phyloP scores from a whole-genome alignment of 2,888 invertebrate species.

The Macaria liturata region DNA sequence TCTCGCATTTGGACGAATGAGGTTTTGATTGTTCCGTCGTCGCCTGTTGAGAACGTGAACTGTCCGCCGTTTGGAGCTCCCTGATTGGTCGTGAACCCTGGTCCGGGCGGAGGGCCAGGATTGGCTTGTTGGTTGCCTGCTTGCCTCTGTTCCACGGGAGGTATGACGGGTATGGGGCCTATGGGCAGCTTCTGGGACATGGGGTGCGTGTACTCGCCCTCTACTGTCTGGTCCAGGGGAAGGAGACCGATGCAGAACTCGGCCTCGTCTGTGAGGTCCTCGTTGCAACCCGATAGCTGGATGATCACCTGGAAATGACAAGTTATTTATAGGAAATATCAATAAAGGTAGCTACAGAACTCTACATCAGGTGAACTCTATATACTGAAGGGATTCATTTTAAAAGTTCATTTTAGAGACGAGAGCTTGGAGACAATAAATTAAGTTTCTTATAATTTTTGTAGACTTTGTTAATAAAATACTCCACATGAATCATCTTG shows the following conservation, averaged over 20 bases:
- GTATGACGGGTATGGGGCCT: constrained; percentile 45
- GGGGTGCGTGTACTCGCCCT: constrained; percentile 49
- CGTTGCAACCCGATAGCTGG: constrained; percentile 62
- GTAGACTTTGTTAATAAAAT: no score
- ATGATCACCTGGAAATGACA: constrained; percentile 50
- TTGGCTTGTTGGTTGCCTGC: background rate
- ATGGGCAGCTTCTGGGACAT: constrained; percentile 51
- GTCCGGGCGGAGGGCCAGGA: background rate
- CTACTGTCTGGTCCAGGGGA: constrained; percentile 42
- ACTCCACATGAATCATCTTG: no score
- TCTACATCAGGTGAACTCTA: no score
- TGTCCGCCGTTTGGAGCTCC: background rate
- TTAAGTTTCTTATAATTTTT: no score
- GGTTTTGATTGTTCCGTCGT: no score
- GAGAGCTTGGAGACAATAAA: no score
- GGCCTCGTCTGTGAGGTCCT: constrained; percentile 53
- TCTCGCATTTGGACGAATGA: no score
- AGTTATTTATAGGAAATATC: background rate
- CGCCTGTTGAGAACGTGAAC: no score
- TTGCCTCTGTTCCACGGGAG: background rate
- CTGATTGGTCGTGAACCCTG: constrained; percentile 1
- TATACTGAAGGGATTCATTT: no score
- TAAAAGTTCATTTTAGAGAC: no score
- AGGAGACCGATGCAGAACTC: constrained; percentile 61
- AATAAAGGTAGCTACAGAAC: no score